These are phyloP conservation scores for Hippoglossus stenolepis DNA, from an alignment of 2,113 vertebrate species.

Conservation along the genomic window DNA sequence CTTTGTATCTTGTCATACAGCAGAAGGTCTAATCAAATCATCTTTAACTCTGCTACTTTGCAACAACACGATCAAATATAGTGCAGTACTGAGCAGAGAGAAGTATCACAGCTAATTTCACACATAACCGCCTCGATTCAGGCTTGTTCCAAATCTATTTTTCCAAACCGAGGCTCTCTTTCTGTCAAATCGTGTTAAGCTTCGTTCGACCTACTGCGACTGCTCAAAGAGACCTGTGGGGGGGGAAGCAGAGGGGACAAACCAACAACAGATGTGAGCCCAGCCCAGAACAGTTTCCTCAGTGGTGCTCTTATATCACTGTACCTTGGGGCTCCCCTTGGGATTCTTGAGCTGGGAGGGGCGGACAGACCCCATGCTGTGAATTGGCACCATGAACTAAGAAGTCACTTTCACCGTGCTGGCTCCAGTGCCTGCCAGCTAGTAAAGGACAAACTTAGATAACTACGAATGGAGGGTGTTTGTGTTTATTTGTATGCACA, in stretches of 20 bases:
- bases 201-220: conserved; percentile 53
- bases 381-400: conserved; percentile 42
- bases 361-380: conserved; percentile 25
- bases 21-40: not conserved
- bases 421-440: conserved; percentile 14
- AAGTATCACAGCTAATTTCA: not conserved
- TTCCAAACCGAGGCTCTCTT: conserved; percentile 31
- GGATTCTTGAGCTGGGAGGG: conserved; percentile 37
- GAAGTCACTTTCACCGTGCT: conserved; percentile 42
- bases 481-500: conserved; percentile 12
- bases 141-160: conserved; percentile 10
- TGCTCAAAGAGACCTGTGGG: conserved; percentile 52
- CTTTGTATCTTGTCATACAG: not conserved
- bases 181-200: conserved; percentile 56
- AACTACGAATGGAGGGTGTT: not conserved
- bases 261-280: conserved; percentile 54
- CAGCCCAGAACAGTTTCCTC: conserved; percentile 52
- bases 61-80: not conserved
- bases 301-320: conserved; percentile 62
- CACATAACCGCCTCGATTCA: conserved; percentile 12
- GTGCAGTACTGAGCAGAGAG: not conserved
- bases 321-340: conserved; percentile 52
- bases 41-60: too few relatives aligned
- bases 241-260: conserved; percentile 42
- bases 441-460: not conserved